Base-by-base conservation (phyloP, 2,888 invertebrate species). In the Tinea trinotella region DNA sequence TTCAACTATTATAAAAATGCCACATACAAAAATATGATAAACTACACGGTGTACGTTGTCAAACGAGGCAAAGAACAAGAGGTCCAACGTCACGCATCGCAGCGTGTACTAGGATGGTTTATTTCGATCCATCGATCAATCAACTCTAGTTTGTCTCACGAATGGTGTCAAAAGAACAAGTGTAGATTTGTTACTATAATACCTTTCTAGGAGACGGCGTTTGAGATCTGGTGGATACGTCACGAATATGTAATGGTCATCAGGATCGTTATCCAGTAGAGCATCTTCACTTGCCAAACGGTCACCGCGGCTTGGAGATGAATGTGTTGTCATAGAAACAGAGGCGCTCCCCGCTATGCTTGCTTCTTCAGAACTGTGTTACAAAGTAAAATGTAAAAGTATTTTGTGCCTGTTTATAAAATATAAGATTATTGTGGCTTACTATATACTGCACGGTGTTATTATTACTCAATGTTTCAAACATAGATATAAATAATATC, bases 201-300 rank as follows among this genome's bases (percentile, higher is more conserved):
- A 93, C 92, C 93, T 93, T 86, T 94, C 94, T 63, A 94, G 87
- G 65, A 94, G 89, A 60, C 94, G 88, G 65, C 94, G 89, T 77
- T 95, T 94, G 59, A 95, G 87, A 76, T 95, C 94, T 35, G 94
- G 94, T 62, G 95, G 95, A 87, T 94, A 95, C 54, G 93, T 93
- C 62, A 94, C 94, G 78, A 94, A 95, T 68, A 95, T 94, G 76
- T 94, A 95, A 72, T 92, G 92, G 76, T 92, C 92, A 72, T 91
- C 89, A 1, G 71, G 68, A 61, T 83, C 84, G 34, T 57, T 59
- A 58, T 85, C 85, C 18, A 79, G 60, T 57, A 77, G 57, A 5
- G 72, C 75, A 56, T 84, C 83, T 18, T 81, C 82, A 15, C 66
- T 68, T 36, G 68, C 84, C 44, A 85, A 74, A 7, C 88, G 76